A percentile compares a stretch with the other conserved stretches of the same genome.
phyloP scores from a whole-genome alignment of 1,140 invertebrate genomes.

The Halesus radiatus region DNA sequence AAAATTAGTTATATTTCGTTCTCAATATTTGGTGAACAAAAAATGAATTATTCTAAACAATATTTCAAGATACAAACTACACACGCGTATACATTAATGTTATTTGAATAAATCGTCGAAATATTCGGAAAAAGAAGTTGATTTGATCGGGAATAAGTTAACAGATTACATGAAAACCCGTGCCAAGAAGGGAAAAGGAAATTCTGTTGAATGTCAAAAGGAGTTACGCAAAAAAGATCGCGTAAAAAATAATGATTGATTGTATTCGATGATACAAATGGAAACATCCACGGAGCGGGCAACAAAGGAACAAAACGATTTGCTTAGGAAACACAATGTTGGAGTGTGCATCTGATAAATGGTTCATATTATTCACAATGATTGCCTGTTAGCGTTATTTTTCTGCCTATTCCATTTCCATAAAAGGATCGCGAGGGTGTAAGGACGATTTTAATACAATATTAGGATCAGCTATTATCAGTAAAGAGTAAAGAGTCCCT shows the following conservation, averaged over 20 bases:
- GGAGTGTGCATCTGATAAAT: background rate
- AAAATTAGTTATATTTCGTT: too few relatives aligned
- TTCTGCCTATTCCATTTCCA: too few relatives aligned
- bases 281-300: background rate
- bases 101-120: too few relatives aligned
- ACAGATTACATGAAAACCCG: constrained; percentile 6
- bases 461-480: too few relatives aligned
- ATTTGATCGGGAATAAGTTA: background rate
- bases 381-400: too few relatives aligned
- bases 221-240: background rate
- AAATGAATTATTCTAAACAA: too few relatives aligned
- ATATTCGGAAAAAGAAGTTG: background rate
- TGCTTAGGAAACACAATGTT: background rate
- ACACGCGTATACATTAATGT: too few relatives aligned
- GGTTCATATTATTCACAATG: background rate
- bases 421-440: too few relatives aligned
- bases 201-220: constrained; percentile 5
- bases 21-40: too few relatives aligned
- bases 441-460: too few relatives aligned
- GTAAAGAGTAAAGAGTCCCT: too few relatives aligned
- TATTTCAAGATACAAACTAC: too few relatives aligned
- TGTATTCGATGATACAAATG: background rate
- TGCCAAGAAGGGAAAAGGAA: constrained; percentile 8
- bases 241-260: constrained; percentile 24
- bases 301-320: background rate